These are phyloP conservation scores for Melanotaenia parkinsoni DNA, from an alignment of 2,797 vertebrate genomes.

Conservation along the genomic window DNA sequence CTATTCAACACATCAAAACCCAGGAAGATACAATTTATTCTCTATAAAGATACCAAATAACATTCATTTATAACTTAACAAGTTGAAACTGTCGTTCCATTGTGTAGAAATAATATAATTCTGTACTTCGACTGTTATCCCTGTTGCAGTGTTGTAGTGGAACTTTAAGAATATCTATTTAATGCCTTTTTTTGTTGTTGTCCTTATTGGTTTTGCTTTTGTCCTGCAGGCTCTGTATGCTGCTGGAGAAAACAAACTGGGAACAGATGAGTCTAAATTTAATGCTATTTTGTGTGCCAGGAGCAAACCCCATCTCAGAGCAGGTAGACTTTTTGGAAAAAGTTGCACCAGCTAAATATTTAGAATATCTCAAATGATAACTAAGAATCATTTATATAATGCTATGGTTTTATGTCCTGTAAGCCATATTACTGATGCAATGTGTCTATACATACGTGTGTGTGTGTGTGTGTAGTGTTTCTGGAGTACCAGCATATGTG, in stretches of 20 bases:
- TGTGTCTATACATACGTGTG: neutral
- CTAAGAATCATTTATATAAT: neutral
- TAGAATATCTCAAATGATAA: neutral
- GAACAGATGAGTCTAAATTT: slow-evolving; percentile 98
- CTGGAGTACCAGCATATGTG: slow-evolving; percentile 95
- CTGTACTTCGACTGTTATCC: neutral
- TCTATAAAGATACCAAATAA: neutral
- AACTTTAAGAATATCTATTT: neutral
- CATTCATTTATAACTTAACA: neutral
- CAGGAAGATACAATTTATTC: neutral
- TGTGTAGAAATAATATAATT: neutral
- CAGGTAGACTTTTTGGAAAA: slow-evolving; percentile 81
- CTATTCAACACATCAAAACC: neutral
- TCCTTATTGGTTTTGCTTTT: slow-evolving; percentile 12
- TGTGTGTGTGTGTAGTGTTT: slow-evolving; percentile 85
- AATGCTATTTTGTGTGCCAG: slow-evolving; percentile 94
- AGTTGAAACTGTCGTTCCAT: neutral
- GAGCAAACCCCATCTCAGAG: slow-evolving; percentile 91
- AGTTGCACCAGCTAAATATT: neutral
- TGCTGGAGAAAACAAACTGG: slow-evolving; percentile 95
- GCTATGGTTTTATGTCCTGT: neutral
- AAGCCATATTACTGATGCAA: slow-evolving; percentile 5
- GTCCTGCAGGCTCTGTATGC: slow-evolving; percentile 88
- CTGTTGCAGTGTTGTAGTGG: too few species aligned
- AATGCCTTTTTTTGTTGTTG: neutral